These are phyloP conservation scores for Ardeotis arabs DNA, from an alignment of 2,113 vertebrate genomes.

Conservation along the genomic window DNA sequence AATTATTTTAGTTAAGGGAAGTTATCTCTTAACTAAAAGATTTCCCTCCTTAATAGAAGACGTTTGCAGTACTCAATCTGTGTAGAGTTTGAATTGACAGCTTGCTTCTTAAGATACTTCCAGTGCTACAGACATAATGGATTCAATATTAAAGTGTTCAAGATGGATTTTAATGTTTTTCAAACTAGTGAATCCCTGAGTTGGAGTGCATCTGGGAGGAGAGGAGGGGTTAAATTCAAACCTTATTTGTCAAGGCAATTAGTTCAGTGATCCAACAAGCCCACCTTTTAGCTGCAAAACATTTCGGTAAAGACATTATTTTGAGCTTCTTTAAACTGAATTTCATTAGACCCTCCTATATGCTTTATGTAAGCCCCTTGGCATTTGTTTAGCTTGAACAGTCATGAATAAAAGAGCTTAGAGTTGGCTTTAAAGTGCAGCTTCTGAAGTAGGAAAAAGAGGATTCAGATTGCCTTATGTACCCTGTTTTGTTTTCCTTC, in stretches of 20 bases:
- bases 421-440: constrained; percentile 36
- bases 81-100: background rate
- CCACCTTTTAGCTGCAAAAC: constrained; percentile 62
- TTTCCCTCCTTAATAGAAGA: background rate
- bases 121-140: background rate
- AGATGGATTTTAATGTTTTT: background rate
- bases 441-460: constrained; percentile 50
- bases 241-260: constrained; percentile 49
- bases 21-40: background rate
- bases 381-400: constrained; percentile 73
- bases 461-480: constrained; percentile 44
- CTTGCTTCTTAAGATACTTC: background rate
- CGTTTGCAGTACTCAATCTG: background rate
- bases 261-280: constrained; percentile 63
- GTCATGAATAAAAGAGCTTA: constrained; percentile 69
- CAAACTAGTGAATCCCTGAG: background rate
- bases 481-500: constrained; percentile 37
- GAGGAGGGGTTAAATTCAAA: constrained; percentile 15
- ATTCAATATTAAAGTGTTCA: background rate
- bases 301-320: constrained; percentile 50
- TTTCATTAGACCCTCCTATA: constrained; percentile 46
- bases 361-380: constrained; percentile 60
- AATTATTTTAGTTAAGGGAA: background rate
- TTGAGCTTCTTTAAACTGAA: constrained; percentile 53
- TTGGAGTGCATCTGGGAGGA: background rate